phyloP scores from a whole-genome alignment of 1,140 invertebrate genomes.

The Drosophila bocki region DNA sequence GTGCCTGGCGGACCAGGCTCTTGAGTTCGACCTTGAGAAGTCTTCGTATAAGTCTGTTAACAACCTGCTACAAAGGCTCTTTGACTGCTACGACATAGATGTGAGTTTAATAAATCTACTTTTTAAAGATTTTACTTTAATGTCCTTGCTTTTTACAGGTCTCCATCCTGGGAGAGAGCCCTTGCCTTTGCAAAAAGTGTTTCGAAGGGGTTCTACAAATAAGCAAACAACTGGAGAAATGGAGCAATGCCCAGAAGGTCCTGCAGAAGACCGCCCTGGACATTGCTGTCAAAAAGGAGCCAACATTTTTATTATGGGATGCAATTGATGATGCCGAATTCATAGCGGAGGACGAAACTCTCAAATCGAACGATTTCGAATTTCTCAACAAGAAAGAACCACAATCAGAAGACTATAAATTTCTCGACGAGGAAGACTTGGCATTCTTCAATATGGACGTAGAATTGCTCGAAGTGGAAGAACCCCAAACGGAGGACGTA shows the following conservation, averaged over 20 bases:
- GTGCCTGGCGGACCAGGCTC: neutral
- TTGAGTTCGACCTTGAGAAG: neutral
- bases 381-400: neutral
- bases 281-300: neutral
- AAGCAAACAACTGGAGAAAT: neutral
- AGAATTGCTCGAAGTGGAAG: neutral
- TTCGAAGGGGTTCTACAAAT: neutral
- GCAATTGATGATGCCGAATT: slow-evolving; percentile 1
- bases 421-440: neutral
- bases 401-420: neutral
- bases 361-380: neutral
- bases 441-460: no score
- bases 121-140: no score
- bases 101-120: neutral
- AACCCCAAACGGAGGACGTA: neutral
- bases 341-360: neutral
- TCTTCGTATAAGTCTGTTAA: neutral
- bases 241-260: slow-evolving; percentile 7
- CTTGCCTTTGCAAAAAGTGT: neutral
- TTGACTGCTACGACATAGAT: slow-evolving; percentile 39
- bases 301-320: neutral
- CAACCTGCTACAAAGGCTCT: slow-evolving; percentile 20
- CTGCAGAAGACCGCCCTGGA: neutral
- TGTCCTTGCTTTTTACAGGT: neutral
- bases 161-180: neutral